Percentiles rank a stretch among this genome's conserved stretches.
phyloP scores from a whole-genome alignment of 2,888 invertebrate genomes.

The Chalcosyrphus nemorum region DNA sequence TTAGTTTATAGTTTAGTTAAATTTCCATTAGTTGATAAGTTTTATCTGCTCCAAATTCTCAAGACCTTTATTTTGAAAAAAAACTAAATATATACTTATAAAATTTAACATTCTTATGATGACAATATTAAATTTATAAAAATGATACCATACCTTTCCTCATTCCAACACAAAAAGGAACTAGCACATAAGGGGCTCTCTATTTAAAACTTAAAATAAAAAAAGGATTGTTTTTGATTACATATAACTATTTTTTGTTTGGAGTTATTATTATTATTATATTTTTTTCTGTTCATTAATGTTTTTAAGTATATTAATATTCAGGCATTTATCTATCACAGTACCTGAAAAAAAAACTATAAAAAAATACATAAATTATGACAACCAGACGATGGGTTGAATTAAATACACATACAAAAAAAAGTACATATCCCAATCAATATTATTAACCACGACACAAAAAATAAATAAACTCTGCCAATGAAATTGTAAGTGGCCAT shows the following conservation, averaged over 20 bases:
- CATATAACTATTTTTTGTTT: not conserved
- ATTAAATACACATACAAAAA: not conserved
- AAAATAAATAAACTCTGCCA: not conserved
- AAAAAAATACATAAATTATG: not conserved
- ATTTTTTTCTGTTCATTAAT: not conserved
- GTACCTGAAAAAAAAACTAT: slow-evolving; percentile 40
- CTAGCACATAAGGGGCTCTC: slow-evolving; percentile 18
- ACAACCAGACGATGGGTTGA: slow-evolving; percentile 37
- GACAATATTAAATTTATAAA: slow-evolving; percentile 32
- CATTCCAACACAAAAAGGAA: not conserved
- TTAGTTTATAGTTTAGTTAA: slow-evolving; percentile 58
- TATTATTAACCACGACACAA: slow-evolving; percentile 3
- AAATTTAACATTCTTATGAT: slow-evolving; percentile 17
- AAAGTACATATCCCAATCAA: slow-evolving; percentile 14
- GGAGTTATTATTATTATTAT: not conserved
- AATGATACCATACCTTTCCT: not conserved
- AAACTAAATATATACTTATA: not conserved
- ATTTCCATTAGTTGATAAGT: slow-evolving; percentile 51
- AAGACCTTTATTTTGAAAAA: slow-evolving; percentile 13
- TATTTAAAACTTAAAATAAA: not conserved
- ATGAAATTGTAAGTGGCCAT: not conserved
- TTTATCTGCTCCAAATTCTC: slow-evolving; percentile 31
- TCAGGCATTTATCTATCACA: slow-evolving; percentile 55
- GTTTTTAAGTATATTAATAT: slow-evolving; percentile 14
- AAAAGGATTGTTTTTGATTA: not conserved